Evolutionary conservation across 2,113 vertebrate genomes (phyloP), one percentile per base, ranked within the genome.

Genomic region (Chionomys nivalis): DNA sequence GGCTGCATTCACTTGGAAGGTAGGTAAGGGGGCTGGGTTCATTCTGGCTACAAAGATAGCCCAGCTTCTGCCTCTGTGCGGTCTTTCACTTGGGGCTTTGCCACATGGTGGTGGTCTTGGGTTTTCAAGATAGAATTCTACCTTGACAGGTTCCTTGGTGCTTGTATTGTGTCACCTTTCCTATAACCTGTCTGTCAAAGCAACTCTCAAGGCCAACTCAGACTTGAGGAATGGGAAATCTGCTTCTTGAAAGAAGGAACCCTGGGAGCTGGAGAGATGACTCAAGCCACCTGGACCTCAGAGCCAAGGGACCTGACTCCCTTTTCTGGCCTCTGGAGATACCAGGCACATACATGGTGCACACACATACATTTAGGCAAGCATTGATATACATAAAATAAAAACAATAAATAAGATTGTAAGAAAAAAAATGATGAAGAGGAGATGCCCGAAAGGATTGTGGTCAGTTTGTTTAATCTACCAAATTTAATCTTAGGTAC

Each of bases 71-170:
- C 49, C 17, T 91, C 33, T 52, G 47, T 47, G 26, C 63, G 9
- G 21, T 86, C 66, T 91, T 93, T 87, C 24, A 66, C 86, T 93
- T 91, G 63, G 66, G 36, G 33, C 58, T 93, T 89, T 19, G 79
- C 93, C 73, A 73, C 21, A 70, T 2, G 7, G 13, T 36, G 21
- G 33, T 58, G n/a, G 52, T 78, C 42, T 93, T 79, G 21, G 73
- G 16, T 28, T 82, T 92, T 65, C n/a, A 73, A 70, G 47, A 81
- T 36, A 31, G 79, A 63, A 61, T 39, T 83, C 55, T 83, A 55
- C 42, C 24, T 47, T 55, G 44, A 90, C 21, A 85, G 81, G 19
- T 14, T 26, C 31, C 75, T 24, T 82, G 55, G 47, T 49, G 83
- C 19, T 79, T 47, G 49, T 11, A 52, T 23, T 12, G 3, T 75